A percentile compares a stretch with the other conserved stretches of the same genome.
These are phyloP conservation scores for Phortica magna DNA, from an alignment of 2,888 invertebrate genomes.

Conservation along the genomic window DNA sequence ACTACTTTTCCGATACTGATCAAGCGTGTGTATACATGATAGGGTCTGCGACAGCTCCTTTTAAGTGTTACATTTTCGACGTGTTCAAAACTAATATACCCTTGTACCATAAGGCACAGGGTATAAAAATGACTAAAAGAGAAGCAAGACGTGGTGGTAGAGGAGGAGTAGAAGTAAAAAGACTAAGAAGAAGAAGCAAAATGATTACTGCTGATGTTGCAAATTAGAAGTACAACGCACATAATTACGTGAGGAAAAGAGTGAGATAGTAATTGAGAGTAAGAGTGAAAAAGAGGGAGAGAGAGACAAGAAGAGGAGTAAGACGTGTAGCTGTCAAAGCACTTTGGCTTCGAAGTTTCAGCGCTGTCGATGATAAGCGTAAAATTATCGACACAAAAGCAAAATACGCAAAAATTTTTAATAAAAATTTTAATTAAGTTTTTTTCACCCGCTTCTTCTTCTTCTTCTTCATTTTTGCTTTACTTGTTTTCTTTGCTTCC, in stretches of 20 bases:
- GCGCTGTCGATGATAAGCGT: constrained; percentile 63
- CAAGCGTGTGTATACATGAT: too few relatives aligned
- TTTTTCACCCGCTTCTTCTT: constrained; percentile 36
- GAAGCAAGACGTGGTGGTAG: neutral
- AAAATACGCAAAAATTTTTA: constrained; percentile 58
- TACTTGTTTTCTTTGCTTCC: too few relatives aligned
- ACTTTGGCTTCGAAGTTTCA: neutral
- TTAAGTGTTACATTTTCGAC: too few relatives aligned
- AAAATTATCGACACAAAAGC: constrained; percentile 70
- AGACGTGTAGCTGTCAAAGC: neutral
- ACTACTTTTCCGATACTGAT: too few relatives aligned
- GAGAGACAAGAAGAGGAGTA: neutral
- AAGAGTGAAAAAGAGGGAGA: too few relatives aligned
- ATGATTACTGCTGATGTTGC: constrained; percentile 25
- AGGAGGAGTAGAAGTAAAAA: neutral
- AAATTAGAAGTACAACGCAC: constrained; percentile 1
- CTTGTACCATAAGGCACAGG: too few relatives aligned
- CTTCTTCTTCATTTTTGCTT: too few relatives aligned
- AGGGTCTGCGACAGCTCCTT: too few relatives aligned
- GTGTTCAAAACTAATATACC: too few relatives aligned
- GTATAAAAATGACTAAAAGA: neutral
- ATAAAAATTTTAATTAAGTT: constrained; percentile 70
- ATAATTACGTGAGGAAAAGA: neutral
- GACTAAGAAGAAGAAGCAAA: neutral
- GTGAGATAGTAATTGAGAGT: too few relatives aligned